These are phyloP conservation scores for Antigone vipio DNA, from an alignment of 2,113 vertebrate species.

Conservation along the genomic window DNA sequence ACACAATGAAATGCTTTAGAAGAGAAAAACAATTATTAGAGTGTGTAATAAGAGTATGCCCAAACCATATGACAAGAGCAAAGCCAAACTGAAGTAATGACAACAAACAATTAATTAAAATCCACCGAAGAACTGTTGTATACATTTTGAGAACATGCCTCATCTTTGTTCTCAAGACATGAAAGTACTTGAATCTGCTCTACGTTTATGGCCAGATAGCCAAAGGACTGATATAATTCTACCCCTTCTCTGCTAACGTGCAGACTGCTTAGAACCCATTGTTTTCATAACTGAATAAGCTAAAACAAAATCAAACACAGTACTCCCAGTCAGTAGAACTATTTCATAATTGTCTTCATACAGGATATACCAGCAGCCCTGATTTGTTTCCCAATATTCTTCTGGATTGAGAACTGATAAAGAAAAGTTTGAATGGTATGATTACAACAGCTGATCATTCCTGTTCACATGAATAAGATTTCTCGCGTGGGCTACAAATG, in stretches of 20 bases:
- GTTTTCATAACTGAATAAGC: neutral
- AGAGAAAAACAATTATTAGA: neutral
- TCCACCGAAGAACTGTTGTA: neutral
- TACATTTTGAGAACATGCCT: neutral
- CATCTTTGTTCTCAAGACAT: neutral
- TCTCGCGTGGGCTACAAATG: neutral
- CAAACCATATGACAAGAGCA: neutral
- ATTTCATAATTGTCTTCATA: neutral
- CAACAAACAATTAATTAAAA: neutral
- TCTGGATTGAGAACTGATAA: neutral
- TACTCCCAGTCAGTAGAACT: neutral
- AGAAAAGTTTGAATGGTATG: neutral
- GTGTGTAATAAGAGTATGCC: neutral
- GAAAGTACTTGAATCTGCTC: neutral
- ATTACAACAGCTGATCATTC: neutral
- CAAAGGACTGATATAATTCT: neutral
- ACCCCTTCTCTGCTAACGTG: neutral
- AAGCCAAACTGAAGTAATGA: neutral
- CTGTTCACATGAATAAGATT: neutral
- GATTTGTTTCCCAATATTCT: neutral
- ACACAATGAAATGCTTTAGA: neutral
- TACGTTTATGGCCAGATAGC: neutral
- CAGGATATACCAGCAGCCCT: neutral
- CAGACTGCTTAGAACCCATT: neutral
- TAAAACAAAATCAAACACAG: conserved; percentile 8